Evolutionary conservation across 2,113 vertebrate genomes (phyloP), one percentile per base, ranked within the genome.

Genomic region (Zosterops japonicus): DNA sequence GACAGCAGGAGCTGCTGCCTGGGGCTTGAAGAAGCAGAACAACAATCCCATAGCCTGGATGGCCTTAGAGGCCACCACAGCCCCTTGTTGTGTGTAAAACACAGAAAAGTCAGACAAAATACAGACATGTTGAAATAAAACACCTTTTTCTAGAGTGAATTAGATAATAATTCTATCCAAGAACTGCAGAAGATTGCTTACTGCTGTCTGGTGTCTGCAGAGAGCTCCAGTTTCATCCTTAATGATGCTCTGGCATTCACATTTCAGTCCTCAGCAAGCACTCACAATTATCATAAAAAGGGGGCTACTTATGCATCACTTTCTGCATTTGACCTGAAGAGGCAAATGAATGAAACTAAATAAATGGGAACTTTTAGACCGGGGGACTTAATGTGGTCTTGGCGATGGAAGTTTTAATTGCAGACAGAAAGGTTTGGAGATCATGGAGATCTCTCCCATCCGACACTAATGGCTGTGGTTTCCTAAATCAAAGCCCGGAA

Each of bases 21-120:
- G 18, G 25, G 49, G 8, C 42, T 61, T 42, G 41, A 55, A 44
- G 59, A 29, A 39, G 29, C 18, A 82, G 44, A 16, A 36, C 19
- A 59, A 39, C 41, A 14, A 63, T 25, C 56, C 46, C 21, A 33
- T 3, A n/a, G n/a, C 21, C 31, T 0, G 0, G 36, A 8, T 56
- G 24, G n/a, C n/a, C 19, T 17, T 24, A 9, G n/a, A 3, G 0
- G 36, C 16, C 11, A 2, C 36, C 0, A 0, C 1, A 2, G 8
- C 6, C 20, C 29, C 31, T 18, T 12, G 41, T 39, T 75, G 42
- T 11, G 28, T 14, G 14, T 14, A 36, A 75, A 59, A 64, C 4
- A 13, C 8, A 42, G 47, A 6, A 27, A 64, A 63, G 44, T 4
- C 5, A 5, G 33, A 17, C 49, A 71, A 81, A 76, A 85, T 11